phyloP scores from a whole-genome alignment of 2,888 invertebrate species.

The Germaria angustata region DNA sequence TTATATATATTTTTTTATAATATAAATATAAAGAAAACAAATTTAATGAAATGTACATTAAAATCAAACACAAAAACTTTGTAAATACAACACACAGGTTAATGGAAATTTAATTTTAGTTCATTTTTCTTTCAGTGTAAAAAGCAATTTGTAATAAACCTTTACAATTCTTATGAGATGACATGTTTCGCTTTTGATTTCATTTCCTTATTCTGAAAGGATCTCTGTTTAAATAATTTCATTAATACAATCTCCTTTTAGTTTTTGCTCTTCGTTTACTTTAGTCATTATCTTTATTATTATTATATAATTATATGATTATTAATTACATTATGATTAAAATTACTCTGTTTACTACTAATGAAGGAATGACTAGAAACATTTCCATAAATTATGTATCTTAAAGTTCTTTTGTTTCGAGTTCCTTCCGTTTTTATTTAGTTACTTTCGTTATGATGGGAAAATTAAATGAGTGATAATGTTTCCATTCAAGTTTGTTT shows the following conservation, averaged over 20 bases:
- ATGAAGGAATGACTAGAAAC: slow-evolving; percentile 43
- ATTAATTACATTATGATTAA: slow-evolving; percentile 34
- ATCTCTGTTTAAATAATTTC: slow-evolving; percentile 41
- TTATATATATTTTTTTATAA: slow-evolving; percentile 26
- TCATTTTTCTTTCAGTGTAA: slow-evolving; percentile 35
- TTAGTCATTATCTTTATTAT: slow-evolving; percentile 47
- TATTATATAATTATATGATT: slow-evolving; percentile 54
- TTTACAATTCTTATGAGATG: not conserved
- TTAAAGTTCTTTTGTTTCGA: slow-evolving; percentile 19
- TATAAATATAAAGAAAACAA: slow-evolving; percentile 47
- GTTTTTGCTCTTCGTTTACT: slow-evolving; percentile 22
- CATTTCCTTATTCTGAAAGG: slow-evolving; percentile 13
- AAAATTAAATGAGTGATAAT: slow-evolving; percentile 42
- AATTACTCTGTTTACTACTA: slow-evolving; percentile 30
- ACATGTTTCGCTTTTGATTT: slow-evolving; percentile 16
- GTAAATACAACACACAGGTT: slow-evolving; percentile 69
- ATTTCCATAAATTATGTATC: not conserved
- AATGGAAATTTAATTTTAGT: slow-evolving; percentile 22
- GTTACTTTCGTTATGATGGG: not conserved
- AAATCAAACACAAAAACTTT: slow-evolving; percentile 51
- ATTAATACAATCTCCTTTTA: slow-evolving; percentile 35
- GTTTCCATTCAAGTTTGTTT: not conserved
- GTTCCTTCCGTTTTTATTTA: slow-evolving; percentile 65
- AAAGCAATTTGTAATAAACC: slow-evolving; percentile 10
- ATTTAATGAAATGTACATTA: slow-evolving; percentile 10